Evolutionary conservation across 2,888 invertebrate genomes (phyloP), one percentile per base, ranked within the genome.

Genomic region (Cybosia mesomella): DNA sequence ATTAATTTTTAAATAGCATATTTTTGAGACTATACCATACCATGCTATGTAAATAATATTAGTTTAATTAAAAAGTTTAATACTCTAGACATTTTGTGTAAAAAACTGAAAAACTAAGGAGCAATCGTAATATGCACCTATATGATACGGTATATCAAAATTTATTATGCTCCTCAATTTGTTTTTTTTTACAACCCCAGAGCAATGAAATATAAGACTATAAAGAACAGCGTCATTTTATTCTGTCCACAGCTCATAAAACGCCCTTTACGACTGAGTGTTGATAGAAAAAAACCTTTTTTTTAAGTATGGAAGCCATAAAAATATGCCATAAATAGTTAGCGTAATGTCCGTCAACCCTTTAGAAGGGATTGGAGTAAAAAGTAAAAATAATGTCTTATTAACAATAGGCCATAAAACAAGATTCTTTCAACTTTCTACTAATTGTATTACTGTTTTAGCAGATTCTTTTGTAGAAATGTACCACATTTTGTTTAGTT

Each of bases 331-430:
- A 64, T 80, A 75, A 82, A 84, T 74, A 71, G 71, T 65, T 68
- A 65, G 60, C 55, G 67, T 68, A 73, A 74, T 77, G 78, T 39
- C 39, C n/a, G 75, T 39, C 80, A 85, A 85, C 85, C 85, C 85
- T 83, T 85, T 80, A 63, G 43, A 32, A 32, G 67, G 76, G 73
- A 71, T 74, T 68, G 60, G 49, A 54, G 74, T 79, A 43, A 43
- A 75, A 82, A 80, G 79, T 75, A 75, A 80, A 76, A 75, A 70
- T 22, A 54, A 21, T 54, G 15, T 22, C 9, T 22, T 21, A 21
- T 21, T 34, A 10, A 54, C 34, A 63, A 62, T 49, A 24, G n/a
- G 57, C 58, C 55, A 54, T 68, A 69, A 58, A 71, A 34, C 49
- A 59, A 18, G 15, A 10, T 24, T 66, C 58, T 55, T 39, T 28